These are phyloP conservation scores for Dynastes maya DNA, from an alignment of 2,888 invertebrate genomes.

Conservation along the genomic window DNA sequence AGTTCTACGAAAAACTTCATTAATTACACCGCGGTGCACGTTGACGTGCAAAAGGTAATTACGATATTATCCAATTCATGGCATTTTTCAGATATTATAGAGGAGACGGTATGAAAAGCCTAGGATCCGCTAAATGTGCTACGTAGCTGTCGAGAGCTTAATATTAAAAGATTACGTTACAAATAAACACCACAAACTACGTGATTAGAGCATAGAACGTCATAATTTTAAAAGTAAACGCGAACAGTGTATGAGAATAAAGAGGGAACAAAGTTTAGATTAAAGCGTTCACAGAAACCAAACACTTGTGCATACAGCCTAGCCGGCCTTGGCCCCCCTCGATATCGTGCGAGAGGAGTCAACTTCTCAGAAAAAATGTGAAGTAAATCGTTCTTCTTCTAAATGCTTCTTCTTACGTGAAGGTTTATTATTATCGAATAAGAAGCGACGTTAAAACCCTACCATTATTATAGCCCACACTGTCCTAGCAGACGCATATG, in stretches of 20 bases:
- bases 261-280: conserved; percentile 18
- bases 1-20: conserved; percentile 8
- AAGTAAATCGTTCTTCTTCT: conserved; percentile 7
- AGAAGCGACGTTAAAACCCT: not conserved
- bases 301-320: conserved; percentile 37
- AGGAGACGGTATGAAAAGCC: not conserved
- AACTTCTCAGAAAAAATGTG: conserved; percentile 29
- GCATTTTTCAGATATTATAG: conserved; percentile 15
- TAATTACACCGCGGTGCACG: not conserved
- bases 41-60: conserved; percentile 7
- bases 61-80: conserved; percentile 15
- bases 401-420: not conserved
- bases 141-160: conserved; percentile 1
- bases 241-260: conserved; percentile 19
- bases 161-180: conserved; percentile 37
- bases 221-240: conserved; percentile 38
- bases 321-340: conserved; percentile 32
- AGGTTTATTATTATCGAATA: not conserved
- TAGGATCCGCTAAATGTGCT: conserved; percentile 10
- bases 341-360: conserved; percentile 25
- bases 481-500: not conserved
- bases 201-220: conserved; percentile 30
- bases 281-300: conserved; percentile 40
- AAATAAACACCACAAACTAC: conserved; percentile 36
- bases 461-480: not conserved